Conservation (phyloP, 2,888 invertebrate species). For the Lepas anatifera region DNA sequence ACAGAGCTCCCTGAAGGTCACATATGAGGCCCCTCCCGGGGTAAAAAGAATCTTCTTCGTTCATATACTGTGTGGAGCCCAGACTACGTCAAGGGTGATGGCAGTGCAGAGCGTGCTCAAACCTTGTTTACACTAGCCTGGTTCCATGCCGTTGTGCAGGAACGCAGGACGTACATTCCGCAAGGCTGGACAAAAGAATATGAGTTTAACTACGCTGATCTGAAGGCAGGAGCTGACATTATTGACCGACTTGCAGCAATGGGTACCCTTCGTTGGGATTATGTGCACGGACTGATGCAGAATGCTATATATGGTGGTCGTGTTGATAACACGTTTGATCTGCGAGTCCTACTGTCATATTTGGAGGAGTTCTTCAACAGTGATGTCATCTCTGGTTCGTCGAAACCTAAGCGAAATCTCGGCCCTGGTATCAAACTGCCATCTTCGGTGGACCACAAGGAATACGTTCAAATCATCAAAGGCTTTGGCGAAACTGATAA, state of each 20-base stretch:
- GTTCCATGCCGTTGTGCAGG: conserved; percentile 75
- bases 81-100: conserved; percentile 28
- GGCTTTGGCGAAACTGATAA: conserved; percentile 57
- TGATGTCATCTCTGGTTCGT: conserved; percentile 40
- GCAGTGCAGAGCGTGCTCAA: conserved; percentile 32
- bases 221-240: conserved; percentile 57
- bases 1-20: conserved; percentile 62
- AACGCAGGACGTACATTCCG: conserved; percentile 81
- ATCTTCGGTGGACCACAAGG: conserved; percentile 43
- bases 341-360: conserved; percentile 51
- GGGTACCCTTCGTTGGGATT: conserved; percentile 48
- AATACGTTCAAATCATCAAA: conserved; percentile 51
- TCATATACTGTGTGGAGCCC: conserved; percentile 58
- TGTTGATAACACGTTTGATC: conserved; percentile 64
- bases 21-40: conserved; percentile 73
- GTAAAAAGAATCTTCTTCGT: conserved; percentile 65
- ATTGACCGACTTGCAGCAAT: conserved; percentile 38
- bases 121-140: conserved; percentile 65
- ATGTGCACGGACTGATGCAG: conserved; percentile 60
- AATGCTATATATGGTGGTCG: conserved; percentile 75
- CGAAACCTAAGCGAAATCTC: conserved; percentile 47
- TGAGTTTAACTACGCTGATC: conserved; percentile 72
- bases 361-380: conserved; percentile 46
- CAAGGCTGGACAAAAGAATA: conserved; percentile 85
- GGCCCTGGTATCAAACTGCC: conserved; percentile 43